A percentile compares a stretch with the other conserved stretches of the same genome.
phyloP scores from a whole-genome alignment of 2,113 vertebrate genomes.

The Perca flavescens region DNA sequence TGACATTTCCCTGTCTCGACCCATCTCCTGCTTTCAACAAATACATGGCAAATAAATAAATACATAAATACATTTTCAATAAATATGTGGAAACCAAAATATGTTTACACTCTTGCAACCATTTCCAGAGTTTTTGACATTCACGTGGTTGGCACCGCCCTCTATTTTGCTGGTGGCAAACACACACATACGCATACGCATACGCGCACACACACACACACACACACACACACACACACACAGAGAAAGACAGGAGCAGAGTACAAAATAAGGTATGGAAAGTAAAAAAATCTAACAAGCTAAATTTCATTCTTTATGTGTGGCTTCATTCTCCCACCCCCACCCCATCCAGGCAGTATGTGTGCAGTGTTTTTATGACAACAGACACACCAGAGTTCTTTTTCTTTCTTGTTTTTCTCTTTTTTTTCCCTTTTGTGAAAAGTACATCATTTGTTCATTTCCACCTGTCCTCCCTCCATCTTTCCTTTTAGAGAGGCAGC shows the following conservation, averaged over 20 bases:
- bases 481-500: conserved; percentile 7
- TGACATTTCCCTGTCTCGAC: conserved; percentile 9
- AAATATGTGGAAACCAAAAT: conserved; percentile 63
- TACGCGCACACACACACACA: too few species aligned
- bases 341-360: conserved; percentile 10
- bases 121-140: conserved; percentile 66
- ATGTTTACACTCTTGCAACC: conserved; percentile 36
- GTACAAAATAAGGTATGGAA: conserved; percentile 20
- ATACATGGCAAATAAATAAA: conserved; percentile 51
- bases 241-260: conserved; percentile 9
- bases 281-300: conserved; percentile 17
- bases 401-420: background rate
- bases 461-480: background rate
- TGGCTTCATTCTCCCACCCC: conserved; percentile 43
- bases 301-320: conserved; percentile 56
- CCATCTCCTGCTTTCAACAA: conserved; percentile 8
- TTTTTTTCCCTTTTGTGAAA: conserved; percentile 20
- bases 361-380: conserved; percentile 36
- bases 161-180: conserved; percentile 46
- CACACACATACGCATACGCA: too few species aligned
- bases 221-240: too few species aligned
- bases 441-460: conserved; percentile 26
- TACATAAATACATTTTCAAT: conserved; percentile 57
- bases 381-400: conserved; percentile 20
- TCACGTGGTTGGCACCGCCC: conserved; percentile 58